These are phyloP conservation scores for Nephrotoma flavescens DNA, from an alignment of 2,888 invertebrate genomes.

Conservation along the genomic window DNA sequence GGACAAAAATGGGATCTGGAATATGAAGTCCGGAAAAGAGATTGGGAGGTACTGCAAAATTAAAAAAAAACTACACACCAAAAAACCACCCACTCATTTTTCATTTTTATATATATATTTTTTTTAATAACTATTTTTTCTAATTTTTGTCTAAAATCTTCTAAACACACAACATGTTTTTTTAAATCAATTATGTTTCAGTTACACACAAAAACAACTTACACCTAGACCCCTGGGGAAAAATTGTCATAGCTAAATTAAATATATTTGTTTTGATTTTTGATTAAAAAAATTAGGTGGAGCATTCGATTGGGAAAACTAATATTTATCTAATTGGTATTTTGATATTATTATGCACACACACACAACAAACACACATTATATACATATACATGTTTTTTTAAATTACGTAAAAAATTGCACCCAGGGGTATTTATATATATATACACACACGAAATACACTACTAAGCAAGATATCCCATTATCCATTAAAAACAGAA, in stretches of 20 bases:
- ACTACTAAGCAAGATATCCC: background rate
- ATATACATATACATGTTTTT: background rate
- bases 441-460: background rate
- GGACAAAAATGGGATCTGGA: slow-evolving; percentile 99
- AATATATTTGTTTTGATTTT: background rate
- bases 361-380: background rate
- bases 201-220: background rate
- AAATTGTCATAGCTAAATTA: background rate
- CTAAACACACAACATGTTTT: background rate
- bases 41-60: slow-evolving; percentile 85
- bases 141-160: background rate
- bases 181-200: background rate
- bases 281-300: background rate
- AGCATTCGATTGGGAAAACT: background rate
- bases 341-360: background rate
- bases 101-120: background rate
- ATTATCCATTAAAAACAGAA: background rate
- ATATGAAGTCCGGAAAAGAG: slow-evolving; percentile 98
- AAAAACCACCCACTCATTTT: background rate
- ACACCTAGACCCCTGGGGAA: background rate
- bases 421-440: background rate
- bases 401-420: background rate
- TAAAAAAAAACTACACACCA: background rate
- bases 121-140: background rate
- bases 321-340: background rate